A percentile compares a stretch with the other conserved stretches of the same genome.
Conservation (phyloP, 2,888 invertebrate species). For the Lissocephala sabroskyi region DNA sequence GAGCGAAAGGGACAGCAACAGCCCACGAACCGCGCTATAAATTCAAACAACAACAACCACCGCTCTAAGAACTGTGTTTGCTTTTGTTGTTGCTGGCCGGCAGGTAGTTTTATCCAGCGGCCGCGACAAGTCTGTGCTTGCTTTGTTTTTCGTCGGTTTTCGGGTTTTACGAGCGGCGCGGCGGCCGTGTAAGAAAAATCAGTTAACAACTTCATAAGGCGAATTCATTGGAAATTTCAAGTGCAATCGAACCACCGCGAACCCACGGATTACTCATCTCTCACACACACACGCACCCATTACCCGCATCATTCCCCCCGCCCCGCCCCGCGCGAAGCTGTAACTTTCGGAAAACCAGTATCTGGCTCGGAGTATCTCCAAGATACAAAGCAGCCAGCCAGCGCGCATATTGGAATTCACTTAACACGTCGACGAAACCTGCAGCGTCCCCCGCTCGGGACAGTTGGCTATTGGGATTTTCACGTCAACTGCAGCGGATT, state of each 20-base stretch:
- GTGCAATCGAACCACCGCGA: too few species aligned
- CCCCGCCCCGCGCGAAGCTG: constrained; percentile 8
- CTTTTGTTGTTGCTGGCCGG: constrained; percentile 52
- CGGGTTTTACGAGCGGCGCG: too few species aligned
- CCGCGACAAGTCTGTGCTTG: neutral
- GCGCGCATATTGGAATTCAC: constrained; percentile 61
- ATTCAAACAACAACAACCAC: constrained; percentile 18
- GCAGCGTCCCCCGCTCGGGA: too few species aligned
- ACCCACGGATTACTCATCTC: constrained; percentile 47
- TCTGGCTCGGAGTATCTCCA: constrained; percentile 57
- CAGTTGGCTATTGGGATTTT: constrained; percentile 46
- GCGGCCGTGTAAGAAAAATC: too few species aligned
- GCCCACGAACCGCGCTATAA: constrained; percentile 3
- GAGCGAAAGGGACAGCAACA: neutral
- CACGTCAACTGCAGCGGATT: constrained; percentile 7
- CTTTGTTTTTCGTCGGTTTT: too few species aligned
- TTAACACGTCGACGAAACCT: constrained; percentile 43
- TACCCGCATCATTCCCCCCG: constrained; percentile 19
- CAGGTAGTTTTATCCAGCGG: constrained; percentile 44
- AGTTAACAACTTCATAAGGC: too few species aligned
- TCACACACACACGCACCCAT: constrained; percentile 15
- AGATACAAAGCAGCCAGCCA: constrained; percentile 40
- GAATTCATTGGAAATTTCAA: too few species aligned
- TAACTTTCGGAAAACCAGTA: constrained; percentile 44
- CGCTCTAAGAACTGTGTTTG: constrained; percentile 33